These are phyloP conservation scores for Acrobasis consociella DNA, from an alignment of 2,888 invertebrate species.

Conservation along the genomic window DNA sequence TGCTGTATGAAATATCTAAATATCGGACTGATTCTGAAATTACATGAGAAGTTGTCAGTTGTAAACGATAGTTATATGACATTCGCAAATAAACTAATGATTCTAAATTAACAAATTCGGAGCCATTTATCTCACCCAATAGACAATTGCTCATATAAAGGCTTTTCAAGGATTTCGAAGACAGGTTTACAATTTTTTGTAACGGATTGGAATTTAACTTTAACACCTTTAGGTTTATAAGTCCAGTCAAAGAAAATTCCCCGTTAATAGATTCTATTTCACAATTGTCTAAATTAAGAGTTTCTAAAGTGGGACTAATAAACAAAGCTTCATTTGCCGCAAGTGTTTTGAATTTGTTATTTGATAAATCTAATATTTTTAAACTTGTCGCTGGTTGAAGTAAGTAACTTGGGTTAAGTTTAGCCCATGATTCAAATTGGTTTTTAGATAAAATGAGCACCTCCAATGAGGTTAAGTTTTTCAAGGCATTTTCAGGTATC, in stretches of 20 bases:
- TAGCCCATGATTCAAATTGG: conserved; percentile 81
- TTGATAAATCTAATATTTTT: conserved; percentile 84
- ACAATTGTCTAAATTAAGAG: conserved; percentile 84
- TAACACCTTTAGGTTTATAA: conserved; percentile 78
- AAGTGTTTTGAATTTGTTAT: conserved; percentile 83
- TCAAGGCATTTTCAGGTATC: conserved; percentile 72
- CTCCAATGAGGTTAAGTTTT: conserved; percentile 81
- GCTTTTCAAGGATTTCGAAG: conserved; percentile 75
- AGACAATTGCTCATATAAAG: conserved; percentile 84
- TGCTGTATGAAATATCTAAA: conserved; percentile 85
- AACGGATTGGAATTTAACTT: conserved; percentile 80
- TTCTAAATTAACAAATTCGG: conserved; percentile 82
- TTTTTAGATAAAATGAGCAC: conserved; percentile 85
- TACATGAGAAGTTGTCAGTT: conserved; percentile 61
- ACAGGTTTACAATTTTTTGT: conserved; percentile 66
- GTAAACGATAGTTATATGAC: conserved; percentile 83
- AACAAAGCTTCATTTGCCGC: conserved; percentile 63
- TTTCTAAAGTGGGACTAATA: conserved; percentile 81
- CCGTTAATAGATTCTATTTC: conserved; percentile 81
- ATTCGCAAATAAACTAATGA: conserved; percentile 83
- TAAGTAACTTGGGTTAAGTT: conserved; percentile 79
- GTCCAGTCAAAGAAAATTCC: conserved; percentile 71
- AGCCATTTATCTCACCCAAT: conserved; percentile 73
- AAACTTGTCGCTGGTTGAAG: conserved; percentile 76
- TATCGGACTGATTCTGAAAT: conserved; percentile 75